Conservation (phyloP, 1,140 invertebrate genomes). For the Probaryconus sp. region DNA sequence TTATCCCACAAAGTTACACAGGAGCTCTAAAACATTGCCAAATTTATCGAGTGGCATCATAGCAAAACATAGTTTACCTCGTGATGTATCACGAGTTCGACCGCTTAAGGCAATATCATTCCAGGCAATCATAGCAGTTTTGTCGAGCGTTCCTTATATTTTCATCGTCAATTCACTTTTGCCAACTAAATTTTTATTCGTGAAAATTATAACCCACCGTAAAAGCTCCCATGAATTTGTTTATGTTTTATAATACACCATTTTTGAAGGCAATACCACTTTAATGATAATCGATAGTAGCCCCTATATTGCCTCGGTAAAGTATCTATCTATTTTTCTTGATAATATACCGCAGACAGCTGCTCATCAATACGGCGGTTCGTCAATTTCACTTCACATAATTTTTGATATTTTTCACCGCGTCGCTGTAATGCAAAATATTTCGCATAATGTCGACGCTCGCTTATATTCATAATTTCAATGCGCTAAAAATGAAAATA, state of each 20-base stretch:
- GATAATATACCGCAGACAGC: conserved; percentile 23
- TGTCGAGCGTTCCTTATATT: conserved; percentile 8
- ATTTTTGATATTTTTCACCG: conserved; percentile 16
- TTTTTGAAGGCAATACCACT: not conserved
- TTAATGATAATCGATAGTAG: conserved; percentile 16
- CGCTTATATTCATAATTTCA: too few species aligned
- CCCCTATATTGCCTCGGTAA: not conserved
- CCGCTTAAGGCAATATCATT: conserved; percentile 23
- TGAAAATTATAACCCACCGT: too few species aligned
- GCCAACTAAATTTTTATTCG: too few species aligned
- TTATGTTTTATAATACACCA: too few species aligned
- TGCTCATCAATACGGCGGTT: conserved; percentile 23
- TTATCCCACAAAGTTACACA: conserved; percentile 30
- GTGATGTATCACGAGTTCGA: conserved; percentile 23
- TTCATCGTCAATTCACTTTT: conserved; percentile 18
- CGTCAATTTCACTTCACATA: conserved; percentile 21
- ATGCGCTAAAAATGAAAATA: too few species aligned
- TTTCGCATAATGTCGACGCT: too few species aligned
- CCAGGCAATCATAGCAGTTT: conserved; percentile 8
- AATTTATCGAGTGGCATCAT: conserved; percentile 43
- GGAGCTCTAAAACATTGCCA: conserved; percentile 35
- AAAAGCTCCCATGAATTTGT: too few species aligned
- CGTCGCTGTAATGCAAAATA: too few species aligned
- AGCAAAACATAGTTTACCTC: conserved; percentile 24
- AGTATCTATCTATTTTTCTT: conserved; percentile 19